These are phyloP conservation scores for Lepidostoma basale DNA, from an alignment of 1,140 invertebrate species.

Conservation along the genomic window DNA sequence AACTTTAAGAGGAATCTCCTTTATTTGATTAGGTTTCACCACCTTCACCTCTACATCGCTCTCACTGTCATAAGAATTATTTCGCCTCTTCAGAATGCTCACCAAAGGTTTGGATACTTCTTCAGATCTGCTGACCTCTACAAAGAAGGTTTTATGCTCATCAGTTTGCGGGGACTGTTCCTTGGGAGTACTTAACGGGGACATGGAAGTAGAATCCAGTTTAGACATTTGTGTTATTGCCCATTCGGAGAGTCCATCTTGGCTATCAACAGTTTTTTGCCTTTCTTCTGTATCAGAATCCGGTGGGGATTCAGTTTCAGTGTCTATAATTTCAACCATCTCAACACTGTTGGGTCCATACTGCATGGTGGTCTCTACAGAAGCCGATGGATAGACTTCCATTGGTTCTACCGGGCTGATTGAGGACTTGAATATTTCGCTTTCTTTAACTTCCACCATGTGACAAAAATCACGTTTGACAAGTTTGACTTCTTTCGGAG, in stretches of 20 bases:
- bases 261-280: conserved; percentile 40
- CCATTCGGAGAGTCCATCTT: conserved; percentile 51
- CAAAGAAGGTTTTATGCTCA: conserved; percentile 52
- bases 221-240: conserved; percentile 36
- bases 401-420: conserved; percentile 57
- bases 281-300: conserved; percentile 64
- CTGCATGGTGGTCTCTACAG: conserved; percentile 51
- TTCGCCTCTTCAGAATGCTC: conserved; percentile 53
- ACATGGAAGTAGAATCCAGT: conserved; percentile 29
- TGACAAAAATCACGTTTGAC: conserved; percentile 53
- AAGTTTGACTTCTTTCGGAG: conserved; percentile 38
- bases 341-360: conserved; percentile 54
- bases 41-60: conserved; percentile 31
- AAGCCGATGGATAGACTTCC: conserved; percentile 54
- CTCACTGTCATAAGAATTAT: conserved; percentile 26
- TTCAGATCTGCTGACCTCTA: conserved; percentile 48
- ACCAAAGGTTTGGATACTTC: conserved; percentile 53
- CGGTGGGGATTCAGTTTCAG: conserved; percentile 61
- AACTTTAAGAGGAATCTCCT: conserved; percentile 30
- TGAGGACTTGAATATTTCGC: conserved; percentile 62
- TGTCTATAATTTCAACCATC: conserved; percentile 62
- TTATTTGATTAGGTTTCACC: conserved; percentile 21
- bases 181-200: neutral
- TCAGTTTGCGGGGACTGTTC: conserved; percentile 2
- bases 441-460: conserved; percentile 65